phyloP scores from a whole-genome alignment of 2,113 vertebrate genomes.

The Rhinoderma darwinii region DNA sequence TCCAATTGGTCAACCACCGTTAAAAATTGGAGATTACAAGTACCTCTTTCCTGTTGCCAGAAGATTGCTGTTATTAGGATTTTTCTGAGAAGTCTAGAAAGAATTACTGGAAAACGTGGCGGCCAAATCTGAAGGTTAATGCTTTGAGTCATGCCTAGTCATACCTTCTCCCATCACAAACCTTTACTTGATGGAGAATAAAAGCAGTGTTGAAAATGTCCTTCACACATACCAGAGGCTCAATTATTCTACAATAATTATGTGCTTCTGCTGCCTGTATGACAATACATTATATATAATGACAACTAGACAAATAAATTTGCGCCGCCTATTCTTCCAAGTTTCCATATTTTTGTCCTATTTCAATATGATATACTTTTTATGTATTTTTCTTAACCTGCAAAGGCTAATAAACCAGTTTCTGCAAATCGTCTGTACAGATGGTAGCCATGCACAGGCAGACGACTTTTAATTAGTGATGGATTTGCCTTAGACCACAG shows the following conservation, averaged over 20 bases:
- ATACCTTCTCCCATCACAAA: conserved; percentile 20
- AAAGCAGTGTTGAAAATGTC: background rate
- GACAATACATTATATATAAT: background rate
- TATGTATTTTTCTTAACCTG: background rate
- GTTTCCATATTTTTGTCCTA: background rate
- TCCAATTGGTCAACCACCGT: background rate
- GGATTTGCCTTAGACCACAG: background rate
- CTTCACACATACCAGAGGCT: background rate
- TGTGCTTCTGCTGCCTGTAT: conserved; percentile 12
- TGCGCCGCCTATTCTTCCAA: background rate
- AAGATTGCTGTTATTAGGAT: conserved; percentile 33
- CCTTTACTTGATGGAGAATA: conserved; percentile 8
- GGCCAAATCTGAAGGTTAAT: background rate
- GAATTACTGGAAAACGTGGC: background rate
- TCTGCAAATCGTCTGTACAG: no score
- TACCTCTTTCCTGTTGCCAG: background rate
- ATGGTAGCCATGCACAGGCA: no score
- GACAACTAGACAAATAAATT: background rate
- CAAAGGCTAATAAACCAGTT: background rate
- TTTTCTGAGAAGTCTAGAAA: background rate
- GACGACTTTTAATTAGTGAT: background rate
- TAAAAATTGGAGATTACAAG: background rate
- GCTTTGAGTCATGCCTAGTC: conserved; percentile 13
- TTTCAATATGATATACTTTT: background rate
- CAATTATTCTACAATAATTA: conserved; percentile 12